Conservation (phyloP, 2,113 vertebrate species). For the Brachypteracias leptosomus region DNA sequence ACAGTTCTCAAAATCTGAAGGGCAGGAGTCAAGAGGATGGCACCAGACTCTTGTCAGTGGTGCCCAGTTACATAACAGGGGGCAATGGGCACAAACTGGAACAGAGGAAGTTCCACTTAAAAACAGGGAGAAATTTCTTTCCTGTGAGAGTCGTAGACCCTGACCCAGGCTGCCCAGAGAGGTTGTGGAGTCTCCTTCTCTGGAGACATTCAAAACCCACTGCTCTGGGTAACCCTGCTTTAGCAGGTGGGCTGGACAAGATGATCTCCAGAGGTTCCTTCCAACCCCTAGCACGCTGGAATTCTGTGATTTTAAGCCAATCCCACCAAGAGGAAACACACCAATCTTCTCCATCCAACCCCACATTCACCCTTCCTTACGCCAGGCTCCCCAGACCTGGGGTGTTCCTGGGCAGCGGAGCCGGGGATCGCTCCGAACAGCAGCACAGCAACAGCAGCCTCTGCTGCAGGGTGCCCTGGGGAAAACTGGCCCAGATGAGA, state of each 20-base stretch:
- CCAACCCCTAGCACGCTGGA: background rate
- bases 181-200: background rate
- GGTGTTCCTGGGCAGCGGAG: background rate
- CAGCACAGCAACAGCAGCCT: background rate
- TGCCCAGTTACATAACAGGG: background rate
- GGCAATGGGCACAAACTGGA: background rate
- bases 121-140: background rate
- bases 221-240: background rate
- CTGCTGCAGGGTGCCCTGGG: background rate
- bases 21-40: too few species aligned
- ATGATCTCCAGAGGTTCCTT: background rate
- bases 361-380: background rate
- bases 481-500: background rate
- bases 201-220: background rate
- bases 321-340: background rate
- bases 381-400: background rate
- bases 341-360: background rate
- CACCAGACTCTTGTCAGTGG: background rate
- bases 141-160: background rate
- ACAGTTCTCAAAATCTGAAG: too few species aligned
- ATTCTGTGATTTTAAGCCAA: background rate
- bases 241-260: background rate
- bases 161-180: background rate
- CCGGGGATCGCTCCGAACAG: accelerated
- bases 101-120: background rate